Base-by-base conservation (phyloP, 2,888 invertebrate species). In the Notodonta dromedarius region DNA sequence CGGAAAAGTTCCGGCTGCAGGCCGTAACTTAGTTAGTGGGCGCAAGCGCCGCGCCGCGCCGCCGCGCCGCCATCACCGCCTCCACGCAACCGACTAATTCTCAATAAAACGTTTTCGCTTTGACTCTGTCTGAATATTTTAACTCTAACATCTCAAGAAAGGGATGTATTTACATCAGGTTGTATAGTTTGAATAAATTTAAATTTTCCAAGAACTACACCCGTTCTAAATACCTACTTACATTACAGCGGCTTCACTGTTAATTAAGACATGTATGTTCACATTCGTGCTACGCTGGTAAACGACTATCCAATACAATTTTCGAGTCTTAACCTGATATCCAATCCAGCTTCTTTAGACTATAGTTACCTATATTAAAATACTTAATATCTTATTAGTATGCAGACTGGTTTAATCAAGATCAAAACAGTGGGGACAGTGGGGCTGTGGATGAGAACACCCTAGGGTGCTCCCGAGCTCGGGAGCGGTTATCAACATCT, bases 101-200 rank as follows among this genome's bases (percentile, higher is more conserved):
- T 54, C 54, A 54, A 39, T 54, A 54, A 54, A 54, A 54, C 54
- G 54, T 54, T 54, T 54, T 54, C 54, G 35, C 54, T 54, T 39
- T 14, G 32, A 4, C 53, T 35, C 13, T 35, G n/a, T 14, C 39
- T n/a, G 54, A 54, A 39, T 39, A 54, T 54, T 54, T 54, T 54
- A 54, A n/a, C 54, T 54, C 24, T 2, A 54, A 54, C 14, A 54
- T 54, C 39, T 52, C 24, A 35, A 52, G 24, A 35, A 32, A 13
- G 3, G 24, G n/a, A 50, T 32, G 4, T 42, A 11, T 42, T 42
- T 42, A 42, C 11, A 42, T 11, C 42, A 11, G 42, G 12, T 8
- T 42, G 8, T 7, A 7, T 32, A 5, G 16, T 12, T n/a, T 50
- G 16, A 16, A 50, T 50, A 11, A 2, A 11, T 50, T 50, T 16